Base-by-base conservation (phyloP, 2,888 invertebrate genomes). In the Hypomecis punctinalis region DNA sequence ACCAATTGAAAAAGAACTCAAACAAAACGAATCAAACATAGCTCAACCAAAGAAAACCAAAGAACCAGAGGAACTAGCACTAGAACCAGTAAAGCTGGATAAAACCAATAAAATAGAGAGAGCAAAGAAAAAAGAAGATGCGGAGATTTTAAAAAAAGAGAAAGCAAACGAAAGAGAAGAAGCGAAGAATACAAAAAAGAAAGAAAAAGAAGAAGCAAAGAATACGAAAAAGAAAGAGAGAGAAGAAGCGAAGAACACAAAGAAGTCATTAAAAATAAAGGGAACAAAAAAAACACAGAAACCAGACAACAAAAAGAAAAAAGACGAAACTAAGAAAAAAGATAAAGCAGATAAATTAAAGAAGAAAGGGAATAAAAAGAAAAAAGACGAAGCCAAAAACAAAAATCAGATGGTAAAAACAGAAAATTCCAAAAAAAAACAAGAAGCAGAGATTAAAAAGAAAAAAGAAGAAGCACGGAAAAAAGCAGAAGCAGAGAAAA, bases 311-410 rank as follows among this genome's bases (percentile, higher is more conserved):
- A 51, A 42, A 4, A 52, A 11, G 40, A 53, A 43, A 23, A 35
- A 33, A 46, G 45, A 45, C 1, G 42, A 63, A 7, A 42, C 6
- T 7, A 54, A 57, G 46, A 43, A 46, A 6, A 49, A 49, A 7
- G 37, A 8, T 11, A 11, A 54, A 36, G 45, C 2, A 47, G 40
- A 46, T 37, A 36, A 1, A 7, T 11, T 5, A 48, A 61, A 53
- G 13, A 11, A 54, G 33, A 59, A 39, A 47, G 8, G n/a, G 10
- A 68, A 57, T 47, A 42, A 48, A 36, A 59, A 52, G 36, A 5
- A 5, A 7, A 61, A 45, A 37, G 8, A 36, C 0, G 54, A 35
- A 23, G 13, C 10, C 0, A 63, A 56, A 9, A 42, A 8, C 45
- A 40, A 47, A 52, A 13, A 55, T 35, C 52, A 48, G 48, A 7